phyloP scores from a whole-genome alignment of 2,113 vertebrate species.

The Lanius ludovicianus region DNA sequence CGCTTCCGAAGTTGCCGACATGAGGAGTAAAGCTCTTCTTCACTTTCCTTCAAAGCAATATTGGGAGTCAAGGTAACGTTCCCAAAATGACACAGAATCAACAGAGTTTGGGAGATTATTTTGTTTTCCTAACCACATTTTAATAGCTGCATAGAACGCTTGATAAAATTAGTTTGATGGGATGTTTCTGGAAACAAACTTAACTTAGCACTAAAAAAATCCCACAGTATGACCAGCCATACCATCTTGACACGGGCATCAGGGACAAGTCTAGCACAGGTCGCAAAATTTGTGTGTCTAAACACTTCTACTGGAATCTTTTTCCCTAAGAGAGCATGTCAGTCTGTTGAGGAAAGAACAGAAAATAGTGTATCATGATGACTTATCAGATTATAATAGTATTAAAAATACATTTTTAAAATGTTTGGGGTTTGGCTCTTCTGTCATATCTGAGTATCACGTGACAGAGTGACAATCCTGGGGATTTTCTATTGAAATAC shows the following conservation, averaged over 20 bases:
- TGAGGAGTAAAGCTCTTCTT: slow-evolving; percentile 93
- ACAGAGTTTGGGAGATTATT: not conserved
- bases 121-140: not conserved
- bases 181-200: not conserved
- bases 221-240: not conserved
- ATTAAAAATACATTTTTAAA: not conserved
- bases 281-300: not conserved
- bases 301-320: not conserved
- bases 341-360: not conserved
- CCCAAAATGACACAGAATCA: not conserved
- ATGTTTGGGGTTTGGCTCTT: not conserved
- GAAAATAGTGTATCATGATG: not conserved
- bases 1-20: slow-evolving; percentile 86
- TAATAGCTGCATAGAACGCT: not conserved
- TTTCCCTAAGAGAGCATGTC: not conserved
- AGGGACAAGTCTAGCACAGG: not conserved
- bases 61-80: not conserved
- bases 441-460: not conserved
- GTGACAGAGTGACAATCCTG: not conserved
- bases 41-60: slow-evolving; percentile 74
- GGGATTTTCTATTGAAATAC: not conserved
- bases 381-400: not conserved
- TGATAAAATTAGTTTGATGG: not conserved
- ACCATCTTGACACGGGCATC: not conserved
- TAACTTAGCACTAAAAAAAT: not conserved